These are phyloP conservation scores for Tetragnatha montana DNA, from an alignment of 2,888 invertebrate species.

Conservation along the genomic window DNA sequence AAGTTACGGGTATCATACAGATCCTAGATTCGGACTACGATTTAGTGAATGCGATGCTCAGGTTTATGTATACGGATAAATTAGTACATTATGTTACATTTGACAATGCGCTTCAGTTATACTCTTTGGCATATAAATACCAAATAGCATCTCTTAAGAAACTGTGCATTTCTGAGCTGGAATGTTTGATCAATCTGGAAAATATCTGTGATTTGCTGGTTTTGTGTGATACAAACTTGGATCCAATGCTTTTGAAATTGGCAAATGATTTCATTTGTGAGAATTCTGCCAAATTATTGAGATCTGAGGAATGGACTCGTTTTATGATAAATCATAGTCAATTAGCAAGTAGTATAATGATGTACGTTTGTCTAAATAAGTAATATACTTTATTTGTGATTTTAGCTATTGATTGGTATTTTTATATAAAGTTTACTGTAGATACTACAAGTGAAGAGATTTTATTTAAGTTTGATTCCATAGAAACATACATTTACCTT, in stretches of 20 bases:
- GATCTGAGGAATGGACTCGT: conserved; percentile 8
- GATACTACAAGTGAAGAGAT: too few species aligned
- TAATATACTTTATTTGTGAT: neutral
- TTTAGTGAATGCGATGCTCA: conserved; percentile 11
- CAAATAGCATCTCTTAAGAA: conserved; percentile 2
- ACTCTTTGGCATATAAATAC: neutral
- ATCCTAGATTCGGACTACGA: neutral
- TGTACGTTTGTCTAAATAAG: conserved; percentile 7
- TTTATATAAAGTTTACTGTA: too few species aligned
- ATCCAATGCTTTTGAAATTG: neutral
- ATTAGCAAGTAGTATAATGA: conserved; percentile 11
- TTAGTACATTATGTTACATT: neutral
- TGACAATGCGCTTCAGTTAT: neutral
- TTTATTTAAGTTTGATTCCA: too few species aligned
- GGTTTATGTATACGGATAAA: conserved; percentile 21
- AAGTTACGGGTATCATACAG: neutral
- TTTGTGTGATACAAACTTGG: conserved; percentile 3
- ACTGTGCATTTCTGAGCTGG: neutral
- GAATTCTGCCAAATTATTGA: conserved; percentile 14
- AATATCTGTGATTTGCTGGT: conserved; percentile 20
- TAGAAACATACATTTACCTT: too few species aligned
- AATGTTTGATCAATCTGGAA: neutral
- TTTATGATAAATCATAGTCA: conserved; percentile 16
- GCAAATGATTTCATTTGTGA: conserved; percentile 18
- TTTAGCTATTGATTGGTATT: too few species aligned